Evolutionary conservation across 2,797 vertebrate species (phyloP).

Genomic region (Micromesistius poutassou): DNA sequence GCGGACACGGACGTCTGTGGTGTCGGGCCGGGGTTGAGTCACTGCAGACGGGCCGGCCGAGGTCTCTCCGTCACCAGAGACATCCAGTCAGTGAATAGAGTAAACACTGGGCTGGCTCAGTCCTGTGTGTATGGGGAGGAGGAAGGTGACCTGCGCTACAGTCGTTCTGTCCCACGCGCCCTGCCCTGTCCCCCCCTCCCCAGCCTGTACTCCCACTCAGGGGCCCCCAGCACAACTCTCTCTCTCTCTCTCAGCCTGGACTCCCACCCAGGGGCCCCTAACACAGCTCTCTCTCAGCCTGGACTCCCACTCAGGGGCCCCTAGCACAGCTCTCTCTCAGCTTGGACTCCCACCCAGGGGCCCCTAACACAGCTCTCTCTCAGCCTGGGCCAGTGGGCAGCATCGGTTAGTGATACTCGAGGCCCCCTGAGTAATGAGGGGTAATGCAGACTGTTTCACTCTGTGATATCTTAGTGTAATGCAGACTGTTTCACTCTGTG

Average conservation of each 20-base stretch:
- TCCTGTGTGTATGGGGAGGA: background rate
- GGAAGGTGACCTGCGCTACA: constrained; percentile 48
- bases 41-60: constrained; percentile 47
- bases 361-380: constrained; percentile 45
- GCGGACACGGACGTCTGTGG: constrained; percentile 44
- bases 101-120: background rate
- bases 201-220: constrained; percentile 40
- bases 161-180: constrained; percentile 34
- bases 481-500: constrained; percentile 10
- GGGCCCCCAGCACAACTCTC: constrained; percentile 35
- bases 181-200: constrained; percentile 28
- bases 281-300: constrained; percentile 39
- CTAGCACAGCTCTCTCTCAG: constrained; percentile 40
- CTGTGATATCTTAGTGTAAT: constrained; percentile 5
- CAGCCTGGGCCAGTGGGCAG: constrained; percentile 61
- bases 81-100: constrained; percentile 30
- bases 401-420: constrained; percentile 58
- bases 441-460: background rate
- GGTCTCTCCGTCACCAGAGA: constrained; percentile 30
- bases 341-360: too few relatives aligned
- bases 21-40: constrained; percentile 51
- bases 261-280: constrained; percentile 25
- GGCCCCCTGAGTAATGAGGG: constrained; percentile 41
- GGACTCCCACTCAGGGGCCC: constrained; percentile 7
- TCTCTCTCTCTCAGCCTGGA: constrained; percentile 58